Base-by-base conservation (phyloP, 2,888 invertebrate species). In the Pelosia muscerda region DNA sequence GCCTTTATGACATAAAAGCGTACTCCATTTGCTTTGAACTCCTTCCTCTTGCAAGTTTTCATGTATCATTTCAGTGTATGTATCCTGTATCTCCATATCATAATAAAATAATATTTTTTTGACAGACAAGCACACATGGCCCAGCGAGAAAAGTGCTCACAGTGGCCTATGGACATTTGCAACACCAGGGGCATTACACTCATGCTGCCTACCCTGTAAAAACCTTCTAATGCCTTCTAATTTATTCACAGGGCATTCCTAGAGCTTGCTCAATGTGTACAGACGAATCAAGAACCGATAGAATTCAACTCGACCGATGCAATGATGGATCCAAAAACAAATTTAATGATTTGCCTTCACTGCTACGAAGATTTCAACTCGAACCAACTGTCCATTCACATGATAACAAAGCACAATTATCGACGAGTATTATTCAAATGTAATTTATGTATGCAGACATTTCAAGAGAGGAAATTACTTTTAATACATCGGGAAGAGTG, bases 301-400 rank as follows among this genome's bases (percentile, higher is more conserved):
- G 85, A 85, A 54, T 86, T 85, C 68, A 82, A 82, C 70, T 77
- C 85, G 0, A 81, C 83, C 0, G 84, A 85, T 13, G 84, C 81
- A 0, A 79, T 83, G 71, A 64, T 81, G 56, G 80, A 87, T 19
- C 86, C 84, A 0, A 84, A 82, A 55, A 82, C 84, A 0, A 83
- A 83, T 0, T 67, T 68, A 4, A 81, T 84, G 82, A 77, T 86
- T 15, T 87, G 87, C 13, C 74, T 87, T 0, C 85, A 84, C 55
- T 87, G 87, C 61, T 77, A 82, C 2, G 79, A 81, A 23, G 85
- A 86, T n/a, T 74, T 86, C 0, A 81, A 82, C 26, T 4, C 76
- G 0, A 75, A 65, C n/a, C 28, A 74, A 0, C 72, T 88, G 0
- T 63, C 81, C 0, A 82, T 84, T 1, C 88, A 88, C 63, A 86